Percentiles rank a stretch among this genome's conserved stretches.
These are phyloP conservation scores for Eupithecia dodoneata DNA, from an alignment of 2,888 invertebrate genomes.

Conservation along the genomic window DNA sequence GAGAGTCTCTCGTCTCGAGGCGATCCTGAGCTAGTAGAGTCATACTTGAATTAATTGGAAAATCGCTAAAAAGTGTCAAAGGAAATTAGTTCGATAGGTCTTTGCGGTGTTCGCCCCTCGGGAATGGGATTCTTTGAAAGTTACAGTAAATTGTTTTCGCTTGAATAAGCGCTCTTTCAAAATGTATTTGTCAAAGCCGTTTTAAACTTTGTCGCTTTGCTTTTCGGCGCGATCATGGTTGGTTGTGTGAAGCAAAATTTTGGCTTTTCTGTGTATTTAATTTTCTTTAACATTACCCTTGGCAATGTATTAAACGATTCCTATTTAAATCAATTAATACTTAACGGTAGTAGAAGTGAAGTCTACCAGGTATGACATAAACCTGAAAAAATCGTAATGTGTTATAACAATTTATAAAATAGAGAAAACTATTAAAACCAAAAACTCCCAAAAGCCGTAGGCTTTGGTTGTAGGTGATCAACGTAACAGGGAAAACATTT, in stretches of 20 bases:
- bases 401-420: neutral
- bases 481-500: slow-evolving; percentile 16
- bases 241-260: neutral
- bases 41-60: slow-evolving; percentile 41
- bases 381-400: neutral
- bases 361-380: neutral
- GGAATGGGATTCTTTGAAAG: slow-evolving; percentile 22
- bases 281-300: neutral
- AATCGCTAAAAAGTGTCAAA: slow-evolving; percentile 38
- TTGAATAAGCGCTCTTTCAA: slow-evolving; percentile 12
- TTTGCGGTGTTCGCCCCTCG: slow-evolving; percentile 17
- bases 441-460: neutral
- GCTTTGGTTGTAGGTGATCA: neutral
- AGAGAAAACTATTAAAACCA: neutral
- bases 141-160: slow-evolving; percentile 16
- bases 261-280: neutral
- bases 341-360: neutral
- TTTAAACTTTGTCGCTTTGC: slow-evolving; percentile 10
- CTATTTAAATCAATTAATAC: neutral
- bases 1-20: slow-evolving; percentile 9
- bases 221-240: neutral
- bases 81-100: slow-evolving; percentile 39
- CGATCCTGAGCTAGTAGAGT: slow-evolving; percentile 31
- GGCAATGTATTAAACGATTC: neutral
- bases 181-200: slow-evolving; percentile 9